These are phyloP conservation scores for Sarcoramphus papa DNA, from an alignment of 2,797 vertebrate species.

Conservation along the genomic window DNA sequence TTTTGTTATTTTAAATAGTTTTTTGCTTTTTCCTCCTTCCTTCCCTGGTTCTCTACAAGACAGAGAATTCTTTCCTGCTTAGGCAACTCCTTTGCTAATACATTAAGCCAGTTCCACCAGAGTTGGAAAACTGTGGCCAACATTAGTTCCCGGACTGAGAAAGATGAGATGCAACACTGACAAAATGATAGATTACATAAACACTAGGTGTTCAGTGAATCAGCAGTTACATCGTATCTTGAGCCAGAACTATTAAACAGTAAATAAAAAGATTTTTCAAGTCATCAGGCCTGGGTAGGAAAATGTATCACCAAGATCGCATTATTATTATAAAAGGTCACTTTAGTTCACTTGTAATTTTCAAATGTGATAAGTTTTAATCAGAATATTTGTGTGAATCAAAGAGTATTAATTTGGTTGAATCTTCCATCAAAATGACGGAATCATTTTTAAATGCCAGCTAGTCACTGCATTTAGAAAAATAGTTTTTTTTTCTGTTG, in stretches of 20 bases:
- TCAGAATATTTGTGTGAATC: not conserved
- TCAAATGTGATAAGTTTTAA: not conserved
- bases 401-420: not conserved
- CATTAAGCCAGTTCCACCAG: not conserved
- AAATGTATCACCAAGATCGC: not conserved
- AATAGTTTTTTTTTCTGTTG: fast-evolving
- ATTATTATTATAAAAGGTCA: not conserved
- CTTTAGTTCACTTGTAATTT: not conserved
- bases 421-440: not conserved
- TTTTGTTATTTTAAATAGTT: not conserved
- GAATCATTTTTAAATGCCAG: not conserved
- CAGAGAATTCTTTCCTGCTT: not conserved
- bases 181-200: not conserved
- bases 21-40: not conserved
- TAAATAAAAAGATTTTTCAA: not conserved
- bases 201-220: not conserved
- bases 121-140: not conserved
- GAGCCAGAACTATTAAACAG: not conserved
- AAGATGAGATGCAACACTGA: not conserved
- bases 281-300: not conserved
- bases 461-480: not conserved
- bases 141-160: not conserved
- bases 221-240: not conserved
- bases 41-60: not conserved
- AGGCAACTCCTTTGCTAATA: not conserved